Base-by-base conservation (phyloP, 2,113 vertebrate genomes). In the Semicossyphus pulcher region DNA sequence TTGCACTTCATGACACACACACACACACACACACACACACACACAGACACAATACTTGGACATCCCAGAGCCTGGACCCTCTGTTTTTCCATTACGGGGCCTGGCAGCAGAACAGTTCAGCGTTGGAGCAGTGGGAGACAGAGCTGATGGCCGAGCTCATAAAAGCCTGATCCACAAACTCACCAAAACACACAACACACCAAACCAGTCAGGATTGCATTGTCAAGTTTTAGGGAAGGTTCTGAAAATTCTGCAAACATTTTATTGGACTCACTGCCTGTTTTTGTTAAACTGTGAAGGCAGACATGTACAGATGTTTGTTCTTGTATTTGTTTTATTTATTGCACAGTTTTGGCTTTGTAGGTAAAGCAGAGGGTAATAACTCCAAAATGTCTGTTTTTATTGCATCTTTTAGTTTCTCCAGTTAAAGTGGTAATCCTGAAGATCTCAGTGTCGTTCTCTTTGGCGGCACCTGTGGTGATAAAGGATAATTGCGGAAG, bases 61-160 rank as follows among this genome's bases (percentile, higher is more conserved):
- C 68, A 75, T 76, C 74, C 59, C 78, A 74, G 59, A 25, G 71
- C 56, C 78, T 76, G 86, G 81, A 71, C 76, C 49, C 76, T 85
- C 76, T 78, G 85, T 81, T 89, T 87, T 87, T 89, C 85, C 80
- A 89, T 85, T 83, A 79, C 67, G 1, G 60, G 42, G 71, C 15
- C 80, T 87, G 85, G 80, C 87, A 87, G 60, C 63, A 39, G 37
- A 82, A 60, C 59, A 26, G 49, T 76, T 71, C 64, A 78, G 69
- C 79, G 66, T 45, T 70, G 61, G 64, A 77, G 60, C 72, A 77
- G 62, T 56, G 53, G 61, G 84, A 77, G 76, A 74, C 15, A 1
- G 47, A 67, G n/a, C 63, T 28, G 64, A 82, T 49, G 78, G 75
- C 37, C 4, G 59, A 62, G 57, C 81, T 88, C 68, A 32, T 81